Conservation (phyloP, 2,797 vertebrate genomes). For the Ambastaia sidthimunki region DNA sequence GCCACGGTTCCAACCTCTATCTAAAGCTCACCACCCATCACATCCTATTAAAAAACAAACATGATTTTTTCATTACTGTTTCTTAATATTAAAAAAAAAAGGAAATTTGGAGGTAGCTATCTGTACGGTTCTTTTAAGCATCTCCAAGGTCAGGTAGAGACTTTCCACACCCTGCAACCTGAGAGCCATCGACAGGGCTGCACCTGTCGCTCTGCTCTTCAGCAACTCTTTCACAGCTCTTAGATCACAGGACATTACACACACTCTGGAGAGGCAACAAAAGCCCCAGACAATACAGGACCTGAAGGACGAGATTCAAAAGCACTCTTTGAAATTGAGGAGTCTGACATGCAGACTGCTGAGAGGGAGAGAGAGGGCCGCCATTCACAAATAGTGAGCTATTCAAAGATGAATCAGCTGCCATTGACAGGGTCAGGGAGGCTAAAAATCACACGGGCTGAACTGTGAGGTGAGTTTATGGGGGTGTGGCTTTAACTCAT, state of each 20-base stretch:
- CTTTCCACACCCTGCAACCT: conserved; percentile 49
- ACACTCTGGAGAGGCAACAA: conserved; percentile 48
- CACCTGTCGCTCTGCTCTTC: conserved; percentile 48
- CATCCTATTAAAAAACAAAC: too few species aligned
- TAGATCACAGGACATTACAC: conserved; percentile 51
- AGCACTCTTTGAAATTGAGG: conserved; percentile 56
- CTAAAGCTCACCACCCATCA: not conserved
- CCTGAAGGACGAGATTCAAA: conserved; percentile 52
- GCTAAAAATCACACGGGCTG: not conserved
- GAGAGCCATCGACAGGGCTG: conserved; percentile 33
- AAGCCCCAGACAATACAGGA: conserved; percentile 42
- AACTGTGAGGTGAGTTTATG: too few species aligned
- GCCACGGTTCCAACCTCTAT: not conserved
- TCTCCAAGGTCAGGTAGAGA: conserved; percentile 20
- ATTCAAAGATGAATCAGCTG: conserved; percentile 13
- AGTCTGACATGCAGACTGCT: conserved; percentile 23
- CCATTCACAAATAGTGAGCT: conserved; percentile 10
- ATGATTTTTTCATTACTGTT: too few species aligned
- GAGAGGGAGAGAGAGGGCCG: not conserved
- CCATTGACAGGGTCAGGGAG: not conserved
- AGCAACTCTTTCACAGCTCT: conserved; percentile 45
- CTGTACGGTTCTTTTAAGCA: not conserved
- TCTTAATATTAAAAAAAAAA: too few species aligned
- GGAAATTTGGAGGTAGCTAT: not conserved
- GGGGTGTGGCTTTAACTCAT: too few species aligned